A percentile compares a stretch with the other conserved stretches of the same genome.
Evolutionary conservation across 2,888 invertebrate genomes (phyloP).

Genomic region (Rhagium mordax): DNA sequence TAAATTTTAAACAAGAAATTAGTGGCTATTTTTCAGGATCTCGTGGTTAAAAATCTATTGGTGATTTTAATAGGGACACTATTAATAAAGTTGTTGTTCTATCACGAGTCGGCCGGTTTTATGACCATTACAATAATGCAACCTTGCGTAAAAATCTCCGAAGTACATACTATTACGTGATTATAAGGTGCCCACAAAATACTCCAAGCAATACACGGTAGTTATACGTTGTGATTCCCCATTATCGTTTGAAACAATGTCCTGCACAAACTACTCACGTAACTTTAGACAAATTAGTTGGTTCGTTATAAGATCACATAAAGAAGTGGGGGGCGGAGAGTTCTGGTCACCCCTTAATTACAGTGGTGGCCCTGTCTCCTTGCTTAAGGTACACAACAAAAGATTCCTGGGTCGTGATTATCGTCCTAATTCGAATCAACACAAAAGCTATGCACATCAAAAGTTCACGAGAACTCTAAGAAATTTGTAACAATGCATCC

Average conservation of each 20-base stretch:
- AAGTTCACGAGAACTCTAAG: not conserved
- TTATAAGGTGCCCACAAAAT: no score
- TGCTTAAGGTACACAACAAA: not conserved
- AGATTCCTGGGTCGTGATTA: not conserved
- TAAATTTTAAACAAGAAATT: no score
- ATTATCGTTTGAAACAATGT: not conserved
- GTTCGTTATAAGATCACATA: not conserved
- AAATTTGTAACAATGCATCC: not conserved
- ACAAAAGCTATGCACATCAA: not conserved
- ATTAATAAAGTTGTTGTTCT: no score
- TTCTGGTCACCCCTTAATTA: not conserved
- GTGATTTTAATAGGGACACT: no score
- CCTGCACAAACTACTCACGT: not conserved
- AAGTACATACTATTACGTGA: no score
- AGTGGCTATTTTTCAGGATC: no score
- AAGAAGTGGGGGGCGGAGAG: not conserved
- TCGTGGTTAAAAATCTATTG: no score
- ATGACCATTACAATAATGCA: no score
- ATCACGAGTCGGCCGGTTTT: no score
- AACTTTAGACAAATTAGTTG: not conserved
- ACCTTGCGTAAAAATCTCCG: no score
- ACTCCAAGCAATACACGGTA: not conserved
- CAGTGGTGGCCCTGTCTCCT: not conserved
- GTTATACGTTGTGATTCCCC: not conserved
- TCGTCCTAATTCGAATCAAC: not conserved